These are phyloP conservation scores for Colletes gigas DNA, from an alignment of 1,140 invertebrate species.

Conservation along the genomic window DNA sequence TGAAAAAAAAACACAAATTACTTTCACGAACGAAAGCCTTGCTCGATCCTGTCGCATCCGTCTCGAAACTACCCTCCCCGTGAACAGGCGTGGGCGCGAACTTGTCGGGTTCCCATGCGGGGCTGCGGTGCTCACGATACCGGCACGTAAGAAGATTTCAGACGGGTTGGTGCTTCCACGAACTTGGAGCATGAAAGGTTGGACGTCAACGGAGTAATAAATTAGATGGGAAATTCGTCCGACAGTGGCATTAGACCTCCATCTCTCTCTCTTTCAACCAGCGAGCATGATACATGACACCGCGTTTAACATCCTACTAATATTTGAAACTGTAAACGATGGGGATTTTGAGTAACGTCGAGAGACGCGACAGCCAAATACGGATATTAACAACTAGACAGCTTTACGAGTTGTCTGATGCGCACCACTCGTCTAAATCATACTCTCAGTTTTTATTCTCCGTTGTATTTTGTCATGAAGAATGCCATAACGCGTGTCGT, in stretches of 20 bases:
- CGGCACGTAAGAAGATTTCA: constrained; percentile 50
- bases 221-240: constrained; percentile 48
- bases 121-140: constrained; percentile 39
- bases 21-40: not conserved
- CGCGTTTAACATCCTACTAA: constrained; percentile 25
- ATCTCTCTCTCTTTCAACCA: not conserved
- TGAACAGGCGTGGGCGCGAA: not conserved
- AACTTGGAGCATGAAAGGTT: constrained; percentile 39
- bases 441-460: too few species aligned
- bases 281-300: constrained; percentile 15
- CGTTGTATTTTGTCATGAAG: too few species aligned
- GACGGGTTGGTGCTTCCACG: constrained; percentile 40
- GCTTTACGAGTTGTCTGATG: too few species aligned
- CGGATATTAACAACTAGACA: too few species aligned
- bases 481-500: too few species aligned
- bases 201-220: constrained; percentile 53
- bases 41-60: constrained; percentile 18
- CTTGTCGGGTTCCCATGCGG: constrained; percentile 9
- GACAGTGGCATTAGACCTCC: constrained; percentile 31
- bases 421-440: too few species aligned
- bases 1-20: constrained; percentile 23
- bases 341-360: not conserved
- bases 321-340: constrained; percentile 33
- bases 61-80: constrained; percentile 7
- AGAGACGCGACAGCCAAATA: not conserved